Base-by-base conservation (phyloP, 1,140 invertebrate species). In the Leptonema lineaticorne region DNA sequence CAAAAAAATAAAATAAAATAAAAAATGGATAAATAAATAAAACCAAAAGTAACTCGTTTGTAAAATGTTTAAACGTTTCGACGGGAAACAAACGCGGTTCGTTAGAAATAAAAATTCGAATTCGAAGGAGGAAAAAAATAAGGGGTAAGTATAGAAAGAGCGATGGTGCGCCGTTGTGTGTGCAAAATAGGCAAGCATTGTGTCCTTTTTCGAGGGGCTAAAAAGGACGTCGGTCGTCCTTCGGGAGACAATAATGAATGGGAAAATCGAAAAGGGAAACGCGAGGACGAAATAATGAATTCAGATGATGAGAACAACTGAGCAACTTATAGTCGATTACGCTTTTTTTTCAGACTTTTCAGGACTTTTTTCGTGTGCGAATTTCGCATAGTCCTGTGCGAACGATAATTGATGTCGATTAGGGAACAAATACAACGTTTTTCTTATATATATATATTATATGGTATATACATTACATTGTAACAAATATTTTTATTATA, bases 251-350 rank as follows among this genome's bases (percentile, higher is more conserved):
- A 53, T 53, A 53, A 53, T 53, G 50, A 53, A 53, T 53, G 50
- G 50, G 50, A 53, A 53, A 53, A 53, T 53, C 50, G 50, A 53
- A 53, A 53, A 53, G 50, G 50, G 50, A 26, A 53, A 53, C 22
- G 50, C 50, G 50, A 26, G 22, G 50, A 53, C 50, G 50, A 53
- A 53, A 53, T 53, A 53, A 53, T 53, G 50, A 53, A 53, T 53
- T 53, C 50, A 53, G 50, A 53, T 26, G 37, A 45, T 45, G 50
- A 53, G 50, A 24, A 53, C 50, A 18, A 53, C 50, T 7, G 50
- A 24, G 27, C 50, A 41, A 41, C 27, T 53, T 53, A 24, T 53
- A 53, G 20, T 22, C 20, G 50, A 53, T 53, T 26, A 22, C 50
- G 9, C 14, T 22, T 26, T 53, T 48, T 20, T 3, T 53, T 22